Evolutionary conservation across 2,113 vertebrate genomes (phyloP), one percentile per base, ranked within the genome.

Genomic region (Siniperca knerii): DNA sequence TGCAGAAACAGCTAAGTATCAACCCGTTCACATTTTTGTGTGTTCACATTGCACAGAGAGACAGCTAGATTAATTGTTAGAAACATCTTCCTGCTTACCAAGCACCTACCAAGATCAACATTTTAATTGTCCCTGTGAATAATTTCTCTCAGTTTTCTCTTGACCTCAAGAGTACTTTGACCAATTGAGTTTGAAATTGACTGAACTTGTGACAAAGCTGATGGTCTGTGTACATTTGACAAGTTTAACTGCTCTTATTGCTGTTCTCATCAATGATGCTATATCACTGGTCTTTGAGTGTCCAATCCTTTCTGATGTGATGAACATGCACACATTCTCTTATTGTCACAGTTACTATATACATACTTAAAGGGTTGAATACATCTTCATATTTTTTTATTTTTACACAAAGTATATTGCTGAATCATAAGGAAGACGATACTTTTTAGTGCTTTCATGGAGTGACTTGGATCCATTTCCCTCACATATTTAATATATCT

Each of bases 201-300:
- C 76, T 89, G 73, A 81, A 82, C 66, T 84, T 80, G 86, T 90
- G 75, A 87, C 69, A 58, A 91, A 85, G 60, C 72, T 87, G 71
- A 82, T 82, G 62, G 79, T 82, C 48, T 93, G 77, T 93, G 75
- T 89, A 54, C 72, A 77, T 91, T 37, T 90, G n/a, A 77, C 21
- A 58, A 68, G 84, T 87, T 90, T 6, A 85, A 76, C 64, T 91
- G 77, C 75, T 90, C 69, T 89, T 74, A 73, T 82, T 92, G 77
- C 84, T 92, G 84, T 92, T 90, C 57, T 90, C 85, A 94, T 94
- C 81, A 94, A 93, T 87, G 92, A 93, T 89, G 86, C 77, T 93
- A 40, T 82, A 87, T 91, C 81, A 85, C 92, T 78, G 85, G 67
- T 90, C 75, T 89, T 88, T 81, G 82, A 86, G 92, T 93, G 92